Conservation (phyloP, 2,888 invertebrate genomes). For the Troilus luridus region DNA sequence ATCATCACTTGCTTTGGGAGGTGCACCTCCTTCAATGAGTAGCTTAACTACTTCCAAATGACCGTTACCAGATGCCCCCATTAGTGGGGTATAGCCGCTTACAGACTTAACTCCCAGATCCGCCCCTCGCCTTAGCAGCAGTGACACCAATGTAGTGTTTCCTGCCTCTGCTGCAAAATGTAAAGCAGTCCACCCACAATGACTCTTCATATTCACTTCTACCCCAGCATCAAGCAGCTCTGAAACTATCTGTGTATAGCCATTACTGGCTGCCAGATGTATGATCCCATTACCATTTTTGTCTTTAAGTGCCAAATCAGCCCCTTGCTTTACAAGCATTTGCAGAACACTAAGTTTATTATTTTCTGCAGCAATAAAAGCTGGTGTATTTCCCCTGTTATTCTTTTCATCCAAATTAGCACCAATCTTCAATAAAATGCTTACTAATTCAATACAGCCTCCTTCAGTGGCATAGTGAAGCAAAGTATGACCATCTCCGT, state of each 20-base stretch:
- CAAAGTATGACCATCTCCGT: not conserved
- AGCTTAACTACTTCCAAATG: constrained; percentile 84
- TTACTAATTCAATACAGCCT: not conserved
- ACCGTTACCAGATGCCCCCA: constrained; percentile 85
- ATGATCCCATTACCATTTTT: not conserved
- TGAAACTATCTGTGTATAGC: not conserved
- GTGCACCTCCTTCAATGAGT: constrained; percentile 83
- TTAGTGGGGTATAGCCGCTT: constrained; percentile 87
- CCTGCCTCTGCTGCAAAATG: constrained; percentile 92
- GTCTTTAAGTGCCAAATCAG: not conserved
- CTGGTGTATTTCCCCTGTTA: not conserved
- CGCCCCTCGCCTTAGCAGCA: constrained; percentile 81
- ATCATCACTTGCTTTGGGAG: constrained; percentile 86
- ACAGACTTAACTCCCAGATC: constrained; percentile 82
- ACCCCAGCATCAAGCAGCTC: not conserved
- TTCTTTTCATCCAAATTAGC: not conserved
- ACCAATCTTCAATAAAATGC: not conserved
- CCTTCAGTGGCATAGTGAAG: not conserved
- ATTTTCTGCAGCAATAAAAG: not conserved
- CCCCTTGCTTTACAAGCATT: not conserved
- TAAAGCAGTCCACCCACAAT: constrained; percentile 74
- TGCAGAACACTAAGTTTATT: not conserved
- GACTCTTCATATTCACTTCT: not conserved
- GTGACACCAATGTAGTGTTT: constrained; percentile 83
- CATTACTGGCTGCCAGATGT: not conserved